Evolutionary conservation across 1,140 invertebrate species (phyloP).

Genomic region (Calliphora vicina): DNA sequence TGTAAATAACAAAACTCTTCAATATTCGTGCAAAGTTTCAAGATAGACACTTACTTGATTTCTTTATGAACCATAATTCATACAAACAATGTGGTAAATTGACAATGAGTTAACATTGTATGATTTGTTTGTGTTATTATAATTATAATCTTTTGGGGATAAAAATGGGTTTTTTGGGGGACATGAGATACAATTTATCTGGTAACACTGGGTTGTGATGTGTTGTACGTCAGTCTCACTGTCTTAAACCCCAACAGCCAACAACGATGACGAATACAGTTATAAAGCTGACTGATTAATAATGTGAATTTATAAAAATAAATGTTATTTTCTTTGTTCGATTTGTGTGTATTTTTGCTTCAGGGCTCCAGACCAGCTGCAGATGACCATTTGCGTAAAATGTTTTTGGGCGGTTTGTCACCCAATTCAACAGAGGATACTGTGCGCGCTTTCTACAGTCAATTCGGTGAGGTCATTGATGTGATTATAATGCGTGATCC

Average conservation of each 20-base stretch:
- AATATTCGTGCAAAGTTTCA: no score
- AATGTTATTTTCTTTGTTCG: neutral
- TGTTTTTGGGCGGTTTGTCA: conserved; percentile 95
- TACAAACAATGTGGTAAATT: no score
- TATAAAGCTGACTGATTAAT: neutral
- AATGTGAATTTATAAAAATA: neutral
- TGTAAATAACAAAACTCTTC: no score
- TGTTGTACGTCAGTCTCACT: neutral
- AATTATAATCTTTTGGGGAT: no score
- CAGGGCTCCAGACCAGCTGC: neutral
- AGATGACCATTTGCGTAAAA: conserved; percentile 85
- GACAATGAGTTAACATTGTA: no score
- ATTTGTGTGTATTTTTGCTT: neutral
- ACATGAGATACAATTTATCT: no score
- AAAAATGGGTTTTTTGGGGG: no score
- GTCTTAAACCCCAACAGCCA: neutral
- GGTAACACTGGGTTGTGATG: no score
- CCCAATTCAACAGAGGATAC: conserved; percentile 93
- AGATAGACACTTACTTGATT: no score
- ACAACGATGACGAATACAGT: conserved; percentile 1
- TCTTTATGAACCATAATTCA: no score
- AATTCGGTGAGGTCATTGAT: conserved; percentile 96
- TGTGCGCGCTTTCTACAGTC: conserved; percentile 89
- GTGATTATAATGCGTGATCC: conserved; percentile 98
- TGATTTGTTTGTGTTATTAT: no score